Evolutionary conservation across 2,797 vertebrate genomes (phyloP), one percentile per base, ranked within the genome.

Genomic region (Epinephelus awoara): DNA sequence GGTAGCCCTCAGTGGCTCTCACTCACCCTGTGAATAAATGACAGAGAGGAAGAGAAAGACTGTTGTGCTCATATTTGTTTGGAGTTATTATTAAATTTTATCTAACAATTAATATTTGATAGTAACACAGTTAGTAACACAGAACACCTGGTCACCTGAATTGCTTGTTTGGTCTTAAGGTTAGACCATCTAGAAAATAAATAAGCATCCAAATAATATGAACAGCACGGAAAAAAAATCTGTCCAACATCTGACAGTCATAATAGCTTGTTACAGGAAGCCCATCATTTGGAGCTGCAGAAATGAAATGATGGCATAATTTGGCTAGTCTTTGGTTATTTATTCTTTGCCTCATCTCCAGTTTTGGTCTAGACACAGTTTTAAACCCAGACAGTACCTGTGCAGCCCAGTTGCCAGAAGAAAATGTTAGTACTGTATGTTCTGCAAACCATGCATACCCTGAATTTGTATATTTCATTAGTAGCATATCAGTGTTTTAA

Each of bases 1-100:
- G 82, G 78, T 87, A 79, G 62, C 38, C 5, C 23, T 69, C 34
- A 25, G 47, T 49, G 27, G 14, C 44, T 77, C 49, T 27, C n/a
- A 23, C 18, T 54, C 7, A 5, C 42, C 11, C 29, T 14, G 34
- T 40, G 50, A 74, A n/a, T 38, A 58, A 64, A 65, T 52, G 64
- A 74, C 13, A 57, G 46, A 50, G 34, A 61, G 38, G 27, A 23
- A 57, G 57, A 9, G 9, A 55, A 40, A 61, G 15, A 34, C 55
- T 34, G 40, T 11, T 23, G 12, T 14, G 63, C 25, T 40, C 3
- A 27, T 23, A 52, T 23, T 34, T 34, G 34, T 34, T 6, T 7
- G 7, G 34, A 34, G 34, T 34, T 34, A 34, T 7, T 34, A 34
- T 34, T 8, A 42, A 12, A 12, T 42, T 40, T 42, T 12, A 42